Evolutionary conservation across 2,113 vertebrate species (phyloP).

Genomic region (Heliornis fulica): DNA sequence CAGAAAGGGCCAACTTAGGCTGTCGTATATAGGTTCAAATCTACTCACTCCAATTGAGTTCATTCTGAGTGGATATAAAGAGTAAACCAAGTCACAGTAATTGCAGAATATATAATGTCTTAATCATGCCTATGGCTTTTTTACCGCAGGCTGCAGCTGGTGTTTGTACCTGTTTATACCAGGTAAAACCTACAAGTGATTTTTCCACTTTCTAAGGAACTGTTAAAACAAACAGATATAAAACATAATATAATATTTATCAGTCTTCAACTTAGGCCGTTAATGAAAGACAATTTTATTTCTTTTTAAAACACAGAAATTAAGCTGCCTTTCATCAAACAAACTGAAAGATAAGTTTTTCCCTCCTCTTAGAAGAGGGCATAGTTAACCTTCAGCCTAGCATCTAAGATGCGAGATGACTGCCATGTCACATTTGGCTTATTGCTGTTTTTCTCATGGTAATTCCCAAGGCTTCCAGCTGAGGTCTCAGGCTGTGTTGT

Average conservation of each 20-base stretch:
- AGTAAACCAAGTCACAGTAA: background rate
- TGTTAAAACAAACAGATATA: background rate
- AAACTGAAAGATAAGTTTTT: background rate
- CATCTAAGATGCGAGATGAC: background rate
- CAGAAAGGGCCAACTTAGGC: background rate
- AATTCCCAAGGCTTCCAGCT: background rate
- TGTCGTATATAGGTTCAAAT: background rate
- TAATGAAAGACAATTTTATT: background rate
- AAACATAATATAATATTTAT: background rate
- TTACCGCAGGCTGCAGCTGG: background rate
- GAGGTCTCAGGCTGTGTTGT: background rate
- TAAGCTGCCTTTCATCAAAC: background rate
- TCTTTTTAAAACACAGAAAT: background rate
- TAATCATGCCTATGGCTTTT: background rate
- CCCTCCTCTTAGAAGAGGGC: rapidly evolving
- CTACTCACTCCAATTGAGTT: background rate
- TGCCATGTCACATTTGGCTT: background rate
- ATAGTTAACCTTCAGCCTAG: background rate
- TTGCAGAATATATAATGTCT: background rate
- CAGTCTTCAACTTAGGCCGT: background rate
- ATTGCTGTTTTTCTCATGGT: background rate
- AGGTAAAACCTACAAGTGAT: background rate
- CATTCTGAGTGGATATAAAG: background rate
- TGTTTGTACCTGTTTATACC: rapidly evolving
- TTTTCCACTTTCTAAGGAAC: background rate